Evolutionary conservation across 1,140 invertebrate genomes (phyloP), one percentile per base, ranked within the genome.

Genomic region (Ceratina japonica): DNA sequence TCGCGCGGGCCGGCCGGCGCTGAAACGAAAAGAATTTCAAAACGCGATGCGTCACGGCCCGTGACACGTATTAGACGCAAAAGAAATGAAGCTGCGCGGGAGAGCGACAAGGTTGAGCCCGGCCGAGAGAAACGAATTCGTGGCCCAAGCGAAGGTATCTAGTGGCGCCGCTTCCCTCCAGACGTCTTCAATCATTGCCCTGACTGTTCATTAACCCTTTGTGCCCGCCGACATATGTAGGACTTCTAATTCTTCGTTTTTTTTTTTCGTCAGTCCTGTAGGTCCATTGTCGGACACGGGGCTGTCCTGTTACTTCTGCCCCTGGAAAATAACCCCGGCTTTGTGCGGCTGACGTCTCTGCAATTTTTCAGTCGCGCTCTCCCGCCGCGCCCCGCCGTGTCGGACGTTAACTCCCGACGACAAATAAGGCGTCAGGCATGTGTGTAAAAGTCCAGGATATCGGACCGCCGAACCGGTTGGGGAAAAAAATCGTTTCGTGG

Each of bases 1-100:
- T 72, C 75, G 68, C 68, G 1, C 20, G 58, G 3, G 27, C 27
- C 27, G 27, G 27, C 27, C 49, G 27, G 27, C 18, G 7, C 15
- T 16, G 59, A 63, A 54, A 59, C 56, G 75, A 44, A 77, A 77
- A 72, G 75, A 77, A 77, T 77, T 77, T 77, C n/a, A 72, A 77
- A 77, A 77, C 31, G 68, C 68, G 62, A 74, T 65, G 69, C 70
- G 76, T 79, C 76, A 65, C 31, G 15, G 15, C 18, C 24, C 12
- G 62, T 74, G 76, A 59, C 69, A 65, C 70, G 76, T 79, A 77
- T 71, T 71, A 63, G 75, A 77, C 59, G 68, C 49, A 54, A 71
- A 77, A 72, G 75, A 72, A 77, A 77, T 61, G 75, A 71, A 77
- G 58, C 59, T 54, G 68, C 68, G n/a, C n/a, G n/a, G n/a, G n/a